Evolutionary conservation across 2,113 vertebrate genomes (phyloP).

Genomic region (Mormyrus lacerda): DNA sequence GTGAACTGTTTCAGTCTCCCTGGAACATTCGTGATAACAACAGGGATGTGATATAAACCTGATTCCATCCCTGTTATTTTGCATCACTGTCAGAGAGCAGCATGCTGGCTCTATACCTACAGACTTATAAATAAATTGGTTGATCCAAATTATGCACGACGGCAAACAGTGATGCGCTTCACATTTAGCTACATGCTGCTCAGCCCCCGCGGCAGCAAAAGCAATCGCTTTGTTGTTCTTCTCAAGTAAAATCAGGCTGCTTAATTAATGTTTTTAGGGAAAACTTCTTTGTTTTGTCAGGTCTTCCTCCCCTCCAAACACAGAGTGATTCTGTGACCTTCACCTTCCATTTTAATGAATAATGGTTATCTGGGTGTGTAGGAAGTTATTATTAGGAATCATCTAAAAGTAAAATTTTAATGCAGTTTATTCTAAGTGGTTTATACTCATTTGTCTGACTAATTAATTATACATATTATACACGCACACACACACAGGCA

Average conservation of each 20-base stretch:
- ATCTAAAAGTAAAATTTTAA: background rate
- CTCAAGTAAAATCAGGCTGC: background rate
- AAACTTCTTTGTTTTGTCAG: background rate
- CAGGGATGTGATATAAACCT: background rate
- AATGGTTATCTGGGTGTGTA: background rate
- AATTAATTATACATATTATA: background rate
- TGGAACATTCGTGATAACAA: background rate
- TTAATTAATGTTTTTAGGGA: background rate
- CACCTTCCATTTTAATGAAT: background rate
- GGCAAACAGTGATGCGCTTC: background rate
- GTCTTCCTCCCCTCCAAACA: background rate
- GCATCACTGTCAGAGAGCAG: background rate
- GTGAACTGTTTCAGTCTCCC: background rate
- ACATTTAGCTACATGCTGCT: background rate
- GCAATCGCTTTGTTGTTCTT: background rate
- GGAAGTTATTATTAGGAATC: background rate
- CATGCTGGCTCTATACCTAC: background rate
- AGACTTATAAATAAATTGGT: constrained; percentile 10
- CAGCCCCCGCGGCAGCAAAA: background rate
- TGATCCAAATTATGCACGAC: background rate
- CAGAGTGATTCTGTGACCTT: background rate
- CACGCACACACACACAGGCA: background rate
- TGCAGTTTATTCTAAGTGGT: background rate
- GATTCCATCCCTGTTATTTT: background rate
- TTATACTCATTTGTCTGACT: background rate